Base-by-base conservation (phyloP, 1,140 invertebrate species). In the Dysdera silvatica region DNA sequence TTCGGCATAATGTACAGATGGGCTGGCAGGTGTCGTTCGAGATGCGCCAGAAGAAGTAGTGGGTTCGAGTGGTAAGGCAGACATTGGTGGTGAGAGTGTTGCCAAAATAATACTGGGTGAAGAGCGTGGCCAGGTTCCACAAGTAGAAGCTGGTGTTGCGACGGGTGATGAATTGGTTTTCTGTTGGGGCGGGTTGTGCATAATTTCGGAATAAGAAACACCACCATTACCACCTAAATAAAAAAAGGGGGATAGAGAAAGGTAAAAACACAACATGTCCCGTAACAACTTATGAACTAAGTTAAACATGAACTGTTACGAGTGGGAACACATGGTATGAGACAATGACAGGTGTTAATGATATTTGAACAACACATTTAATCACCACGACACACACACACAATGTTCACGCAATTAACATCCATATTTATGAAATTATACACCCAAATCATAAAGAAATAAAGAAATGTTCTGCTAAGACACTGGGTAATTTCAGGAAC, bases 1-100 rank as follows among this genome's bases (percentile, higher is more conserved):
- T 63, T 77, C 75, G 7, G 74, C 71, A 67, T 76, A 73, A 37
- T 75, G 72, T 20, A 66, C 48, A 70, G 53, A 63, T 43, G 61
- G 56, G 51, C 47, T 61, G 63, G 49, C 67, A 66, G 48, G 68
- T 47, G 33, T 66, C 37, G 61, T 68, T 56, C 10, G 58, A 41
- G 41, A 61, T 62, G 8, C 59, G n/a, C n/a, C n/a, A 56, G 16
- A 45, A 56, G 41, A 65, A 53, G 63, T 54, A 45, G 66, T 65
- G 35, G 53, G 66, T 64, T 41, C 66, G 35, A 47, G 60, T 56
- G 41, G 65, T 16, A 57, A 60, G 16, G 56, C 28, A 7, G 64
- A 53, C 14, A 26, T 14, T 20, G 66, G 48, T 31, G 61, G 56
- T 20, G 58, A 55, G 4, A 57, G 29, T 4, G 58, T 60, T 23